Evolutionary conservation across 2,888 invertebrate species (phyloP), one percentile per base, ranked within the genome.

Genomic region (Pseudococcus jackbeardsleyi): DNA sequence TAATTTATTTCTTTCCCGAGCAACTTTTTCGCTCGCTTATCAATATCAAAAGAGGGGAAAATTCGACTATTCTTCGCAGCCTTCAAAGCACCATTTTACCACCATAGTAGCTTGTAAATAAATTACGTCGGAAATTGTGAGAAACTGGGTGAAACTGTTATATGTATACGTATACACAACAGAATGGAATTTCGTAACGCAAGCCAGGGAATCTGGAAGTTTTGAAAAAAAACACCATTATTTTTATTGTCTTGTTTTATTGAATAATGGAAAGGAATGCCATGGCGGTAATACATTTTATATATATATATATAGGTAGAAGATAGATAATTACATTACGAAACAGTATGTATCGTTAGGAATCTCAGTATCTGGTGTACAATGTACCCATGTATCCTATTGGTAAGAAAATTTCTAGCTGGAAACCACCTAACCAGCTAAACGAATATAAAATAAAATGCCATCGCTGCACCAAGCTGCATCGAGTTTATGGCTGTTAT

Each of bases 171-270:
- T 54, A 54, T 5, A 64, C 8, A 12, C 15, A 72, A 22, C 33
- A 12, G 68, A 72, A n/a, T 15, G 26, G 26, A 33, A 33, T 33
- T 33, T 33, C 26, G 26, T 33, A 33, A 33, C 26, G 26, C 26
- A 33, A 59, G 12, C 68, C 68, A 33, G 26, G 33, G 68, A 33
- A 72, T 72, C 68, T 33, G 68, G 68, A 72, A 72, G 15, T 26
- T 72, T 72, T 72, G 22, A n/a, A n/a, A 33, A 33, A 72, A 72
- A 72, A 59, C 19, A 9, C 59, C 68, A 26, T 72, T 72, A 72
- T 72, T 72, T 72, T 72, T 72, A 72, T 72, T 72, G 33, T 72
- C 26, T 72, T 72, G 68, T 26, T 72, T 72, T 33, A 72, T 72
- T 72, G 68, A 72, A 72, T 33, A 72, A 72, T 72, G 33, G 68